These are phyloP conservation scores for Hemicentrotus pulcherrimus DNA, from an alignment of 35 echinoderm and acorn worm species.

Conservation along the genomic window DNA sequence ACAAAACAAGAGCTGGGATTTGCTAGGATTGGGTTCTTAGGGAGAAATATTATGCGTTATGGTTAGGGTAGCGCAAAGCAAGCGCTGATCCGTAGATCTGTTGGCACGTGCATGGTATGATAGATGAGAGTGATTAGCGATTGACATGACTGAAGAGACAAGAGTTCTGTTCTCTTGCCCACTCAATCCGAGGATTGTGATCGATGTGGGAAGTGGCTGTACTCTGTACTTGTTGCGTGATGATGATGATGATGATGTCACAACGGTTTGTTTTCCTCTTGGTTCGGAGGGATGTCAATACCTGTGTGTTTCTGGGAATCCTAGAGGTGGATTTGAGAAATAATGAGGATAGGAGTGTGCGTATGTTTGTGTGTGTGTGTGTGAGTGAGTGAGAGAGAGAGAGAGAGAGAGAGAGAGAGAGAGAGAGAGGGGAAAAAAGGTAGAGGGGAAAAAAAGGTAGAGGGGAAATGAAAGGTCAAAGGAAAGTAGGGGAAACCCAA, in stretches of 20 bases:
- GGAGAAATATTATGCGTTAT: background rate
- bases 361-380: too few species aligned
- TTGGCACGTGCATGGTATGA: background rate
- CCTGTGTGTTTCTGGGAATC: background rate
- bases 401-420: background rate
- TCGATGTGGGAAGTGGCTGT: background rate
- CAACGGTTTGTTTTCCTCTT: background rate
- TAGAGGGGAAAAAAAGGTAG: background rate
- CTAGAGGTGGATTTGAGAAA: background rate
- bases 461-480: background rate
- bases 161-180: background rate
- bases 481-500: background rate
- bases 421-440: background rate
- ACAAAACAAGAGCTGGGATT: background rate
- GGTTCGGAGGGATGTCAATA: background rate
- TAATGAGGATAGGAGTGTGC: background rate
- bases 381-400: background rate
- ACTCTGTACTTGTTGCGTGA: background rate
- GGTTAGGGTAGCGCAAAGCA: background rate
- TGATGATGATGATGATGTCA: background rate
- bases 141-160: background rate
- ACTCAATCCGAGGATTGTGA: background rate
- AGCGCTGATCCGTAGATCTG: background rate
- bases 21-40: background rate
- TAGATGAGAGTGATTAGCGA: background rate